Evolutionary conservation across 2,888 invertebrate species (phyloP).

Genomic region (Mesodorylaimus sp.): DNA sequence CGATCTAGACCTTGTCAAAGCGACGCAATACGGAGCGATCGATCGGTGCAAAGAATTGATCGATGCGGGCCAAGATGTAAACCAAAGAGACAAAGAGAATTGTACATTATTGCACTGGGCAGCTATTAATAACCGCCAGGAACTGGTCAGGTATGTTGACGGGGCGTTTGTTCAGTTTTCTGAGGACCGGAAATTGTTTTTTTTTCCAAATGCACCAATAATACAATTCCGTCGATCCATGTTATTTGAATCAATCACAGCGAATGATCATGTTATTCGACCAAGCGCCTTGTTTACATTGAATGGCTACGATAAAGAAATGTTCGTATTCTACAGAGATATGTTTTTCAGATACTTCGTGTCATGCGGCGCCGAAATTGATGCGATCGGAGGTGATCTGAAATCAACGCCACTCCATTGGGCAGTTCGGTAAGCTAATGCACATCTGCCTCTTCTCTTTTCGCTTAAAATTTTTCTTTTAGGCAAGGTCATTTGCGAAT

Average conservation of each 20-base stretch:
- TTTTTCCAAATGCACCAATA: too few species aligned
- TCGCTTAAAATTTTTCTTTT: slow-evolving; percentile 15
- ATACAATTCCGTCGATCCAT: too few species aligned
- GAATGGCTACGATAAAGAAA: too few species aligned
- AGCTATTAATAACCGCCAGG: slow-evolving; percentile 84
- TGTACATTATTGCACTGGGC: slow-evolving; percentile 98
- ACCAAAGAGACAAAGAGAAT: slow-evolving; percentile 78
- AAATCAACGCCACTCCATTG: slow-evolving; percentile 91
- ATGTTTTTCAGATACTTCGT: slow-evolving; percentile 46
- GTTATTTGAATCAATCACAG: too few species aligned
- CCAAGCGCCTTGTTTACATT: too few species aligned
- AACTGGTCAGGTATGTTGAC: slow-evolving; percentile 57
- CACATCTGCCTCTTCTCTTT: slow-evolving; percentile 6
- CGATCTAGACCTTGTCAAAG: too few species aligned
- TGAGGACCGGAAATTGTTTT: too few species aligned
- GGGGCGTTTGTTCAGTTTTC: too few species aligned
- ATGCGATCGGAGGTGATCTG: slow-evolving; percentile 85
- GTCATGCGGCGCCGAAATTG: slow-evolving; percentile 64
- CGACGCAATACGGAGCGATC: slow-evolving; percentile 85
- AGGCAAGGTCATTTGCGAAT: slow-evolving; percentile 68
- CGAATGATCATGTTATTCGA: too few species aligned
- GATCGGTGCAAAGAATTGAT: slow-evolving; percentile 50
- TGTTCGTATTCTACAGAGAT: too few species aligned
- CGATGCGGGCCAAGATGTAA: slow-evolving; percentile 66
- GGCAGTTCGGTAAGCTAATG: slow-evolving; percentile 56